Percentiles rank a stretch among this genome's conserved stretches.
Conservation (phyloP, 2,797 vertebrate species). For the Microctenopoma steveboyesi region DNA sequence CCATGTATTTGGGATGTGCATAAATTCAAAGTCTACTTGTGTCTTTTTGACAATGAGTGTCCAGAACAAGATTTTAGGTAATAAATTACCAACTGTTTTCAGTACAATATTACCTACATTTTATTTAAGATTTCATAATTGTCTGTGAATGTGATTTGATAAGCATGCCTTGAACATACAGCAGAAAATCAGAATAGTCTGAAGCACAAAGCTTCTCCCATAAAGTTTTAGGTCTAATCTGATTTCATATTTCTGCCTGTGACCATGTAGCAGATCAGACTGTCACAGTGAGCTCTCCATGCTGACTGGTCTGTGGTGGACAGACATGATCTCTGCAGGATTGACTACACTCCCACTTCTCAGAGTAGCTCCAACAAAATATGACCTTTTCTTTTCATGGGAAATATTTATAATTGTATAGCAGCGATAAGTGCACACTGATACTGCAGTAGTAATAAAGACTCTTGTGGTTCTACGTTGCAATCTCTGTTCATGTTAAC, state of each 20-base stretch:
- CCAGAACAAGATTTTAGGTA: too few relatives aligned
- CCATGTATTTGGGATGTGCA: too few relatives aligned
- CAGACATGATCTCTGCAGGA: slow-evolving; percentile 39
- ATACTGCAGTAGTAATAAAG: slow-evolving; percentile 21
- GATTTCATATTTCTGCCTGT: slow-evolving; percentile 35
- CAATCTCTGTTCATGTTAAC: not conserved
- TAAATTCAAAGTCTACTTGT: too few relatives aligned
- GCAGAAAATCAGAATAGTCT: not conserved
- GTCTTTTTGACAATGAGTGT: too few relatives aligned
- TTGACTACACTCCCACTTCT: slow-evolving; percentile 24
- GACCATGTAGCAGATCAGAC: slow-evolving; percentile 45
- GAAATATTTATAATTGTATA: not conserved
- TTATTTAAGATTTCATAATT: not conserved
- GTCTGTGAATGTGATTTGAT: slow-evolving; percentile 5
- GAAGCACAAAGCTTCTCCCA: slow-evolving; percentile 11
- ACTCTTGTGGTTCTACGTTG: not conserved
- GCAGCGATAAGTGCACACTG: not conserved
- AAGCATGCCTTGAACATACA: not conserved
- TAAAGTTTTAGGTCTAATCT: slow-evolving; percentile 36
- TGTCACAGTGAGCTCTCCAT: slow-evolving; percentile 13
- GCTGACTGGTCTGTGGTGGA: slow-evolving; percentile 26
- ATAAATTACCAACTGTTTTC: too few relatives aligned
- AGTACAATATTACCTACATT: too few relatives aligned
- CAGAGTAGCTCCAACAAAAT: slow-evolving; percentile 6
- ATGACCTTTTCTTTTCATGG: slow-evolving; percentile 21